phyloP scores from a whole-genome alignment of 1,140 invertebrate species.

The Vanessa tameamea region DNA sequence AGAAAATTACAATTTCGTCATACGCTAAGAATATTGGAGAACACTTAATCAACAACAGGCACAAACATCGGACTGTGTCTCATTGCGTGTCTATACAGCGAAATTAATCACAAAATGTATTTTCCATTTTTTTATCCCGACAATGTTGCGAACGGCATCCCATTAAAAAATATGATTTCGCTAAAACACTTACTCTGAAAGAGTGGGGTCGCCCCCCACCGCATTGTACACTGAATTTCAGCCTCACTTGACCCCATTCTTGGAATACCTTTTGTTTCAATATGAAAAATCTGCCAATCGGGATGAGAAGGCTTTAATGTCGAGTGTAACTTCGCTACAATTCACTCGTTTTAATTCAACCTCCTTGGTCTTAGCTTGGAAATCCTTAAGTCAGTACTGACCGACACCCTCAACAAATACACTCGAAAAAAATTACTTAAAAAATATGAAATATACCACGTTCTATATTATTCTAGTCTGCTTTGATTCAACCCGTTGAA shows the following conservation, averaged over 20 bases:
- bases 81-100: background rate
- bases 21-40: background rate
- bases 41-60: background rate
- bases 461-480: no score
- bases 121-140: constrained; percentile 16
- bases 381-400: background rate
- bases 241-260: constrained; percentile 58
- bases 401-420: background rate
- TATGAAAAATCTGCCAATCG: constrained; percentile 56
- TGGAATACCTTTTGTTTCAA: constrained; percentile 63
- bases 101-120: constrained; percentile 21
- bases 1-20: no score
- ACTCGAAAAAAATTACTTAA: no score
- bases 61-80: background rate
- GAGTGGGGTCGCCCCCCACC: constrained; percentile 33
- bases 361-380: constrained; percentile 1
- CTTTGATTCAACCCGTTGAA: no score
- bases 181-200: constrained; percentile 43
- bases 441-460: no score
- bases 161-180: constrained; percentile 54
- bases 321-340: background rate
- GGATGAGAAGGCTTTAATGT: constrained; percentile 21
- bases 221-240: constrained; percentile 34
- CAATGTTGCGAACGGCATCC: constrained; percentile 25
- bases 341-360: constrained; percentile 8